A percentile compares a stretch with the other conserved stretches of the same genome.
phyloP scores from a whole-genome alignment of 2,888 invertebrate species.

The Spodoptera picta region DNA sequence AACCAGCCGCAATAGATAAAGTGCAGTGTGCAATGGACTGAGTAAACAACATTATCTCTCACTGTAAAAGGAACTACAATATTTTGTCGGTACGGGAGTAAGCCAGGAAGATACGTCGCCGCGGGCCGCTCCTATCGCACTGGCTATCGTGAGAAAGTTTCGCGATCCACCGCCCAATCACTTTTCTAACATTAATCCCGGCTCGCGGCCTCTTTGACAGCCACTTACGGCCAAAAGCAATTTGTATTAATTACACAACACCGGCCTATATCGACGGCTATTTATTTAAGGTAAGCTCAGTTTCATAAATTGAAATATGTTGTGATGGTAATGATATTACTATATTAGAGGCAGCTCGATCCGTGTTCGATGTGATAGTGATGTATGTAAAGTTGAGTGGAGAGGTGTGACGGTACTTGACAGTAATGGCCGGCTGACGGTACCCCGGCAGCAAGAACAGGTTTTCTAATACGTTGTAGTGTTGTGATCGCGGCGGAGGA shows the following conservation, averaged over 20 bases:
- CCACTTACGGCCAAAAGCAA: constrained; percentile 73
- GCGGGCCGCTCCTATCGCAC: constrained; percentile 64
- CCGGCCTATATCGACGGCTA: constrained; percentile 68
- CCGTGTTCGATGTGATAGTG: constrained; percentile 40
- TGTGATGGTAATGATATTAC: constrained; percentile 12
- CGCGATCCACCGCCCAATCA: constrained; percentile 77
- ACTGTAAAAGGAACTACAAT: constrained; percentile 63
- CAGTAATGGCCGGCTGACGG: constrained; percentile 42
- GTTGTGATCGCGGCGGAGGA: constrained; percentile 67
- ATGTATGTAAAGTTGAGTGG: constrained; percentile 52
- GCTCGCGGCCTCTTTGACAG: constrained; percentile 80
- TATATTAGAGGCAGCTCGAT: constrained; percentile 15
- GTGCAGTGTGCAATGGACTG: constrained; percentile 23
- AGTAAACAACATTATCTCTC: constrained; percentile 58
- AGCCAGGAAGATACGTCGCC: constrained; percentile 57
- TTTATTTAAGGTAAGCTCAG: constrained; percentile 55
- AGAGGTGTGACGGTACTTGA: constrained; percentile 60
- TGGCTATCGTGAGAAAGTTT: constrained; percentile 82
- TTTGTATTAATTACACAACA: constrained; percentile 80
- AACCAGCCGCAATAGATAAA: constrained; percentile 26
- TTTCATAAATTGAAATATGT: constrained; percentile 40
- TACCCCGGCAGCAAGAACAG: constrained; percentile 65
- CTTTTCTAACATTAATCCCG: constrained; percentile 76
- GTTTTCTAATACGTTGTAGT: constrained; percentile 64
- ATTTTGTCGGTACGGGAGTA: constrained; percentile 60